A percentile compares a stretch with the other conserved stretches of the same genome.
Evolutionary conservation across 2,888 invertebrate species (phyloP).

Genomic region (Opisthograptis luteolata): DNA sequence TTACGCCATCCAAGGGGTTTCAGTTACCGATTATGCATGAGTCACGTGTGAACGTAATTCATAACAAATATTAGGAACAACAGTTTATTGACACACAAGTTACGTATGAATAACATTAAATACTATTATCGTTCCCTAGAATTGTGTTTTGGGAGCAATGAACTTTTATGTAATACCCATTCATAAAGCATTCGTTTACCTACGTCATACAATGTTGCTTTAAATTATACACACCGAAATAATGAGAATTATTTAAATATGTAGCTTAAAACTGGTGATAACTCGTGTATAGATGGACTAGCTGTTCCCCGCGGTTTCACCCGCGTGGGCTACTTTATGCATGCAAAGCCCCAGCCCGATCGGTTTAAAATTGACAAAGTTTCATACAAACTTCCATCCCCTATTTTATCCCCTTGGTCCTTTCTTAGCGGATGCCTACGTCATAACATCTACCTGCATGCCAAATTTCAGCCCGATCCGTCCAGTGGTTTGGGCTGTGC

Average conservation of each 20-base stretch:
- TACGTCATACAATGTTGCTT: conserved; percentile 19
- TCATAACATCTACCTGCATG: no score
- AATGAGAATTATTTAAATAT: conserved; percentile 7
- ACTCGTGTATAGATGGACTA: conserved; percentile 12
- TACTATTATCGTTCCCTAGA: conserved; percentile 39
- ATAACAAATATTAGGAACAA: conserved; percentile 29
- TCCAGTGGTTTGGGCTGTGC: no score
- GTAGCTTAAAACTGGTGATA: conserved; percentile 1
- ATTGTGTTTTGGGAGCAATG: conserved; percentile 34
- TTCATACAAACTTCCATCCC: no score
- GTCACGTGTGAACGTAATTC: conserved; percentile 42
- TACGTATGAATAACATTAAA: conserved; percentile 41
- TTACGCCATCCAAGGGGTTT: conserved; percentile 62
- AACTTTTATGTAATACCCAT: conserved; percentile 35
- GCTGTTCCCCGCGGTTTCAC: no score
- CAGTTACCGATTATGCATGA: conserved; percentile 39
- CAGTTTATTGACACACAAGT: conserved; percentile 46
- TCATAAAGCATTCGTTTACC: conserved; percentile 14
- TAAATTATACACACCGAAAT: conserved; percentile 13
- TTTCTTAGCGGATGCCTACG: no score
- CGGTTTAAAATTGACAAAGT: no score
- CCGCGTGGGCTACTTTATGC: no score
- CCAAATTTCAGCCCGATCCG: no score
- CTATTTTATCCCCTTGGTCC: background rate
- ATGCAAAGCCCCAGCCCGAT: no score